Percentiles rank a stretch among this genome's conserved stretches.
These are phyloP conservation scores for Napeogenes sylphis DNA, from an alignment of 2,888 invertebrate species.

Conservation along the genomic window DNA sequence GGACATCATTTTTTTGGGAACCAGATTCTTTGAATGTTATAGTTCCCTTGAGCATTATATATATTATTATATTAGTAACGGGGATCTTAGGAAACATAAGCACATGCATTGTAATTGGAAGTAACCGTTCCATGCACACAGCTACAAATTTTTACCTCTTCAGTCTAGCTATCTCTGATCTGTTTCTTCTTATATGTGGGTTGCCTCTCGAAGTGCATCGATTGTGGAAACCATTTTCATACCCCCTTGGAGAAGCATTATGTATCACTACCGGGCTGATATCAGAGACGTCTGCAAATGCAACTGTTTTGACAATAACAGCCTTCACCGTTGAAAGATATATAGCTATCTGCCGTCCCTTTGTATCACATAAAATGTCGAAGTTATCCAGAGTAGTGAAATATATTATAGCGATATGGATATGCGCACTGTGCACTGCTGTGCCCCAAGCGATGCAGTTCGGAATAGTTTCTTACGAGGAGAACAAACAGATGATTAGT, in stretches of 20 bases:
- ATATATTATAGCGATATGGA: constrained; percentile 86
- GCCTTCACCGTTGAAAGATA: constrained; percentile 94
- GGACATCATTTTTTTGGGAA: constrained; percentile 44
- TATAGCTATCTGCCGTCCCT: constrained; percentile 91
- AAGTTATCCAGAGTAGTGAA: constrained; percentile 89
- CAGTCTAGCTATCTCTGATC: constrained; percentile 87
- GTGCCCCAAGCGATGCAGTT: constrained; percentile 89
- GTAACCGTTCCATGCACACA: constrained; percentile 89
- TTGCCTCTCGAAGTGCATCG: constrained; percentile 88
- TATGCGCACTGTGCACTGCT: constrained; percentile 84
- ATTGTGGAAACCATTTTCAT: constrained; percentile 85
- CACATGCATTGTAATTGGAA: constrained; percentile 87
- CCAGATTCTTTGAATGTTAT: constrained; percentile 79
- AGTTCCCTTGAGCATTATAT: constrained; percentile 82
- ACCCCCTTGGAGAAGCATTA: constrained; percentile 85
- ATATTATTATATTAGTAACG: constrained; percentile 82
- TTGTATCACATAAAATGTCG: constrained; percentile 89
- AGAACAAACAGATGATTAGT: constrained; percentile 69
- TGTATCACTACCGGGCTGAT: constrained; percentile 86
- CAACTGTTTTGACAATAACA: constrained; percentile 90
- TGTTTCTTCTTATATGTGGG: constrained; percentile 84
- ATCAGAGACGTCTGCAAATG: constrained; percentile 91
- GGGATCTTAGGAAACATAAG: constrained; percentile 88
- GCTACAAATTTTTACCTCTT: constrained; percentile 91
- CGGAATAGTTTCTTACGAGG: constrained; percentile 79